Evolutionary conservation across 2,797 vertebrate species (phyloP).

Genomic region (Bucorvus abyssinicus): DNA sequence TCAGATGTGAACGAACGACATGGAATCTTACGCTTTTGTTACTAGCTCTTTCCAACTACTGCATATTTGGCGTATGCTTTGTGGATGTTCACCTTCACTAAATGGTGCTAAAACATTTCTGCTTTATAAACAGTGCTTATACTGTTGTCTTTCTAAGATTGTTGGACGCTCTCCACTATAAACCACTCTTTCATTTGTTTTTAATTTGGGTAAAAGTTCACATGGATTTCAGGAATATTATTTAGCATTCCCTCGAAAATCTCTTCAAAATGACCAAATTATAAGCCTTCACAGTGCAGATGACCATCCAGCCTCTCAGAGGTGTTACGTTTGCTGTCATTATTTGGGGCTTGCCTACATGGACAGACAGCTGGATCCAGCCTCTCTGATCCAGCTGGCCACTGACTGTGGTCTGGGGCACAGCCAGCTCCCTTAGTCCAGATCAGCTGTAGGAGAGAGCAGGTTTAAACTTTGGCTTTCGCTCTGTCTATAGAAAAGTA

Average conservation of each 20-base stretch:
- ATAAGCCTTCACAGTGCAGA: neutral
- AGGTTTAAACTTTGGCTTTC: neutral
- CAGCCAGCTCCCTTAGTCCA: neutral
- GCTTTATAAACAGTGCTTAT: neutral
- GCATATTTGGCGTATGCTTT: neutral
- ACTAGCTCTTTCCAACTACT: neutral
- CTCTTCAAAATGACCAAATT: neutral
- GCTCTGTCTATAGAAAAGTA: neutral
- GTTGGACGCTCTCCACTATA: neutral
- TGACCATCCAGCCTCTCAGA: neutral
- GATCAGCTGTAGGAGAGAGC: neutral
- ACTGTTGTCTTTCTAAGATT: neutral
- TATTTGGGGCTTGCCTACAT: neutral
- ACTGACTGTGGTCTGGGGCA: neutral
- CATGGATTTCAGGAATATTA: neutral
- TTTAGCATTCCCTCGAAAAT: neutral
- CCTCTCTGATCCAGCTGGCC: neutral
- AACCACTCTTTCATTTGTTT: neutral
- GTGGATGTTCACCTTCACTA: neutral
- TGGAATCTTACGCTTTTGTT: neutral
- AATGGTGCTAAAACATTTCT: neutral
- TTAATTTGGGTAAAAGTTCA: neutral
- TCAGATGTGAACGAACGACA: neutral
- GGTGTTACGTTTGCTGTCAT: neutral
- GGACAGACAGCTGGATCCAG: neutral